These are phyloP conservation scores for Macrophya annulata DNA, from an alignment of 2,888 invertebrate species.

Conservation along the genomic window DNA sequence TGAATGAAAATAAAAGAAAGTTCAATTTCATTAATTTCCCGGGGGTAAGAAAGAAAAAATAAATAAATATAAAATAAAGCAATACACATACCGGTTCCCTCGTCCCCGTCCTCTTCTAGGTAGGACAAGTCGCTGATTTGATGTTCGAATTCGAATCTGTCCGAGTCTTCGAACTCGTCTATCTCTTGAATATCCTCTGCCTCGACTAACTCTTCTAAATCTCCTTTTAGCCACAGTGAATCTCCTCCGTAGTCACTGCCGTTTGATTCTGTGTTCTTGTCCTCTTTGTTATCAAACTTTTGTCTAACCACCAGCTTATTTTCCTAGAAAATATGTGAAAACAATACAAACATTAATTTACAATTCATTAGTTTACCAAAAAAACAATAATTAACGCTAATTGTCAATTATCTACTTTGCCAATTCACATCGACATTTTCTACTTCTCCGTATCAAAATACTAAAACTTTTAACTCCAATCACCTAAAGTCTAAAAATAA, in stretches of 20 bases:
- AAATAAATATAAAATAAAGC: neutral
- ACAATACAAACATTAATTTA: neutral
- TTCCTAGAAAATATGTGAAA: constrained; percentile 60
- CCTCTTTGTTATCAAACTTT: constrained; percentile 60
- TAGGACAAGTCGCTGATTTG: constrained; percentile 61
- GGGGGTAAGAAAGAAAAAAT: neutral
- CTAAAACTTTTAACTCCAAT: neutral
- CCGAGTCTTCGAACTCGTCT: constrained; percentile 66
- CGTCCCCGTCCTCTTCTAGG: constrained; percentile 64
- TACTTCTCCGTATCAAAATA: neutral
- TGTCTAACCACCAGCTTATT: constrained; percentile 61
- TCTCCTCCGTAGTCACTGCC: constrained; percentile 64
- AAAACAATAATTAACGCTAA: neutral
- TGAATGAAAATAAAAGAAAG: neutral
- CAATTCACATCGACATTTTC: neutral
- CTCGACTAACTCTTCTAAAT: constrained; percentile 67
- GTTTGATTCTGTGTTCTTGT: constrained; percentile 29
- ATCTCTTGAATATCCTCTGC: constrained; percentile 67
- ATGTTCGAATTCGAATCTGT: constrained; percentile 65
- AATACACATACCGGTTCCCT: constrained; percentile 62
- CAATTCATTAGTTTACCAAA: neutral
- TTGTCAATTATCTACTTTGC: neutral
- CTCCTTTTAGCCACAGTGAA: constrained; percentile 67
- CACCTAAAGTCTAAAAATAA: neutral
- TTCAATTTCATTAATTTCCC: neutral